Evolutionary conservation across 1,140 invertebrate genomes (phyloP), one percentile per base, ranked within the genome.

Genomic region (Diabrotica virgifera): DNA sequence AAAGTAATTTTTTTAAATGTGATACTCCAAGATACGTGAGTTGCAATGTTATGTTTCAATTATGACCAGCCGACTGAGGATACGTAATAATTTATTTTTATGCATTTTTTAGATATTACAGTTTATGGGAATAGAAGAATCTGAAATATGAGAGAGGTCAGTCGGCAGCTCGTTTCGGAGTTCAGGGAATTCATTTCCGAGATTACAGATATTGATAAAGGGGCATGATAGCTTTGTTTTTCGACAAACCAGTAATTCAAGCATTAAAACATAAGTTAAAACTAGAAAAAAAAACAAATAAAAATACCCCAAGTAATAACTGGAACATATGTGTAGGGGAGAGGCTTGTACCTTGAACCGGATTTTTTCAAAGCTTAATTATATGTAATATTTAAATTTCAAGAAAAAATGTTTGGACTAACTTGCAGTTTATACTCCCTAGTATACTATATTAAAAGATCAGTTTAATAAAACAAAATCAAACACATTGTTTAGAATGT

Each of bases 1-100:
- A 64, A 66, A 64, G 54, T 53, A 63, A 65, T 65, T 66, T 66
- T 66, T 66, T 37, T 50, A 69, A 69, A 69, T 69, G 64, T 66
- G 64, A 66, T 66, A 66, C 54, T 52, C 55, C 24, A 52, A 55
- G 38, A 24, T 66, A 69, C 68, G 68, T 69, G 68, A 69, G 61
- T 55, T 61, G 68, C 14, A 62, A 66, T 62, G 62, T 55, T 66
- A 69, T 69, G 68, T 66, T 66, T 62, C 64, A 69, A 69, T 69
- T 69, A 69, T 37, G 52, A 53, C 59, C 12, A 40, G 12, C 35
- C 60, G 50, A 50, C 35, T 36, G 35, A 52, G 46, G 51, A 61
- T 51, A 12, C 5, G 9, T 12, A 12, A 61, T 61, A 61, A 61
- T 61, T 61, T 52, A 61, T 61, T 52, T 51, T 52, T 51, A 52